Conservation (phyloP, 2,888 invertebrate species). For the Dendrolimus houi region DNA sequence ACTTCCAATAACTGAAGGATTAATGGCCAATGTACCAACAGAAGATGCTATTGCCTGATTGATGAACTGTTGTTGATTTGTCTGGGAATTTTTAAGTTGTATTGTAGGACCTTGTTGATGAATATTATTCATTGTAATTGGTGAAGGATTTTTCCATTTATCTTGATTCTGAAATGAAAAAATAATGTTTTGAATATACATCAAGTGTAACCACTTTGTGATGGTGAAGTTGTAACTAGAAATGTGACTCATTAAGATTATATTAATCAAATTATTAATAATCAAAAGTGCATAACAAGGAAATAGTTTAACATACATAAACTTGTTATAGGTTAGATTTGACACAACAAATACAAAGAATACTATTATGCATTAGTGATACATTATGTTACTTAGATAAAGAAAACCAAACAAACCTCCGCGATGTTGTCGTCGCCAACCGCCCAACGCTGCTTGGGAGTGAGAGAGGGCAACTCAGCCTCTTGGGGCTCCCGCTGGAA, state of each 20-base stretch:
- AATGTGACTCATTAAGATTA: too few relatives aligned
- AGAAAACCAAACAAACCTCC: conserved; percentile 80
- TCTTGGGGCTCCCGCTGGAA: conserved; percentile 89
- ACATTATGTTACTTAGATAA: not conserved
- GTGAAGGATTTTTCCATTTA: conserved; percentile 88
- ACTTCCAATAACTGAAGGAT: conserved; percentile 65
- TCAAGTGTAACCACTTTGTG: too few relatives aligned
- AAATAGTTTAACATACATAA: too few relatives aligned
- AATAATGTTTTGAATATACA: conserved; percentile 3
- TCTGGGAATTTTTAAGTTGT: conserved; percentile 65
- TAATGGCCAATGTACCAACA: conserved; percentile 63
- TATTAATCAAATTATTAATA: too few relatives aligned
- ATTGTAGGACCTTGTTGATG: conserved; percentile 73
- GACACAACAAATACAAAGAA: not conserved
- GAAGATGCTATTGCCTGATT: conserved; percentile 68
- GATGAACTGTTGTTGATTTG: conserved; percentile 70
- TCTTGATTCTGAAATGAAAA: conserved; percentile 83
- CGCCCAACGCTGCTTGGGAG: conserved; percentile 90
- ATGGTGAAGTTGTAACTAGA: too few relatives aligned
- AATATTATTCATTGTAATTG: conserved; percentile 74
- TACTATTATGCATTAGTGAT: not conserved
- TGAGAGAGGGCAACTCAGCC: conserved; percentile 84
- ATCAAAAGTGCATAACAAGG: too few relatives aligned
- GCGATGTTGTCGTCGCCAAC: conserved; percentile 91
- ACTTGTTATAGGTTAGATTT: not conserved